Conservation (phyloP, 2,113 vertebrate genomes). For the Labrus mixtus region DNA sequence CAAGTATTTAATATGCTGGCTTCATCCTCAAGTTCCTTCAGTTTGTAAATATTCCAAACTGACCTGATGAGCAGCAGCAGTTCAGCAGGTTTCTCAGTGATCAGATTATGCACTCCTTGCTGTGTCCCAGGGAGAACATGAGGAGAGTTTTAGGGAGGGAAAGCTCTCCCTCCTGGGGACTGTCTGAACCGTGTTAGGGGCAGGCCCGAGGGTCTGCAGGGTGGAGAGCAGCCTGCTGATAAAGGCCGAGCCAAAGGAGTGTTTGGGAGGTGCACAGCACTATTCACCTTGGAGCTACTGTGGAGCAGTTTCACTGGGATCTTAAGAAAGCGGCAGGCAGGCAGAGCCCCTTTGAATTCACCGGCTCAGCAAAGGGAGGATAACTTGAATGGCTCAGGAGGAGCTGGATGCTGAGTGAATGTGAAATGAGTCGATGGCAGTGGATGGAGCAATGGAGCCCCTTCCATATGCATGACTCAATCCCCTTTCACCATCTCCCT, state of each 20-base stretch:
- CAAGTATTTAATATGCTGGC: not conserved
- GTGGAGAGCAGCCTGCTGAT: conserved; percentile 40
- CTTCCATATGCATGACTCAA: conserved; percentile 70
- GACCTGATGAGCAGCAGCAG: conserved; percentile 15
- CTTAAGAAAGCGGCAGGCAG: conserved; percentile 60
- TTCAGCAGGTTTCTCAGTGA: conserved; percentile 5
- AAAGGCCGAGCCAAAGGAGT: conserved; percentile 52
- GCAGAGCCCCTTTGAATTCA: conserved; percentile 63
- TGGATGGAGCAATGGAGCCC: conserved; percentile 42
- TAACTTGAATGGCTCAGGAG: conserved; percentile 69
- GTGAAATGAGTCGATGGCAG: conserved; percentile 62
- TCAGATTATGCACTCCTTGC: conserved; percentile 14
- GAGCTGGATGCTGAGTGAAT: conserved; percentile 67
- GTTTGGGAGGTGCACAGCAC: conserved; percentile 36
- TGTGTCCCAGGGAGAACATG: conserved; percentile 1
- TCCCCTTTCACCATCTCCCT: conserved; percentile 48
- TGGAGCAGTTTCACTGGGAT: conserved; percentile 62
- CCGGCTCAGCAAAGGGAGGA: conserved; percentile 47
- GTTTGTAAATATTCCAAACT: not conserved
- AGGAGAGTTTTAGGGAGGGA: conserved; percentile 18
- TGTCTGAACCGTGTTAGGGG: conserved; percentile 18
- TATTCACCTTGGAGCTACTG: conserved; percentile 48
- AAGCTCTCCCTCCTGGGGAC: conserved; percentile 21
- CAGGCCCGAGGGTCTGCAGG: conserved; percentile 15
- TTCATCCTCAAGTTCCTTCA: not conserved